Conservation (phyloP, 2,888 invertebrate species). For the Lepidocyrtinus sp. region DNA sequence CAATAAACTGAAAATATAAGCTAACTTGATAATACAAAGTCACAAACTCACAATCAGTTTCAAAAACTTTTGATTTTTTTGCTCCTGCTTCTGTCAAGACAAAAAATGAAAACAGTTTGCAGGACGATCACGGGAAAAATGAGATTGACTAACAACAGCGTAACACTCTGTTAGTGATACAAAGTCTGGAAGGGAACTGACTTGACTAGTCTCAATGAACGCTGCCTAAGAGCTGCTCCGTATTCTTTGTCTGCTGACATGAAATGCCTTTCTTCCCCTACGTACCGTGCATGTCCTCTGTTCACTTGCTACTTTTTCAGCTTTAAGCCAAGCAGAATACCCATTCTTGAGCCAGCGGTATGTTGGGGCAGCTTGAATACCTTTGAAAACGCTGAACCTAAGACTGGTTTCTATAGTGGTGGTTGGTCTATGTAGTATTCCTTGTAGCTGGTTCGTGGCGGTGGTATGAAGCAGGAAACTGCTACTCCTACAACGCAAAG, state of each 20-base stretch:
- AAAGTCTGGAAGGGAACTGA: slow-evolving; percentile 65
- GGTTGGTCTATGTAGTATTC: not conserved
- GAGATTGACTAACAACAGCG: slow-evolving; percentile 37
- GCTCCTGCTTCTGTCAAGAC: not conserved
- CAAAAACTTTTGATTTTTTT: not conserved
- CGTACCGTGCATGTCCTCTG: not conserved
- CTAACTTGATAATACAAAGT: not conserved
- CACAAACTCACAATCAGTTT: not conserved
- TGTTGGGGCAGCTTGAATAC: slow-evolving; percentile 50
- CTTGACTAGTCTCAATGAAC: slow-evolving; percentile 39
- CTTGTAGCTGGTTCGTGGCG: not conserved
- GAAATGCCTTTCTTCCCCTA: not conserved
- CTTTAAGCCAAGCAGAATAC: not conserved
- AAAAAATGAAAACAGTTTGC: not conserved
- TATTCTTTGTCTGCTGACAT: not conserved
- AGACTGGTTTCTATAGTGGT: not conserved
- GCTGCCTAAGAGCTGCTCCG: slow-evolving; percentile 15
- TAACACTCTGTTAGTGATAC: slow-evolving; percentile 46
- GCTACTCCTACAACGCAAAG: not conserved
- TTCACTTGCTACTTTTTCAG: not conserved
- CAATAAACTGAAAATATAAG: too few relatives aligned
- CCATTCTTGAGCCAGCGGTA: not conserved
- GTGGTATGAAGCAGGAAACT: not conserved
- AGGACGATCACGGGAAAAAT: slow-evolving; percentile 9
- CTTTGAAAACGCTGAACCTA: slow-evolving; percentile 10